These are phyloP conservation scores for Tiaroga cobitis DNA, from an alignment of 2,797 vertebrate species.

Conservation along the genomic window DNA sequence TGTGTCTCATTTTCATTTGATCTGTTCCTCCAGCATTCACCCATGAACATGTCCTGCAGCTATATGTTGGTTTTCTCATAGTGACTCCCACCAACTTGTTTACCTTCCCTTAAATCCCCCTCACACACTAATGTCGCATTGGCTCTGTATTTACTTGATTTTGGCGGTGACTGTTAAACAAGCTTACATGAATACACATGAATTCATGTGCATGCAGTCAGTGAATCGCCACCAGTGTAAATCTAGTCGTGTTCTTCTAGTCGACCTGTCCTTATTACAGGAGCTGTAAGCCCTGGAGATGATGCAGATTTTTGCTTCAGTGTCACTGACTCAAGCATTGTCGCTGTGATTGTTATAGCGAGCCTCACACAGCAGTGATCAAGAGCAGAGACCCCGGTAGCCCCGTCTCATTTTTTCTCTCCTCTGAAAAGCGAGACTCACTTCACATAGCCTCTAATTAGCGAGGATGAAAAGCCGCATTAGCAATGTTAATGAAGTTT, in stretches of 20 bases:
- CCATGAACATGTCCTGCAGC: conserved; percentile 1
- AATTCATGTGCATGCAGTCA: neutral
- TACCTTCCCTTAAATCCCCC: neutral
- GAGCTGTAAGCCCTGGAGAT: conserved; percentile 12
- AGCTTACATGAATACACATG: conserved; percentile 27
- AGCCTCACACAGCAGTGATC: conserved; percentile 28
- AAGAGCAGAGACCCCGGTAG: conserved; percentile 47
- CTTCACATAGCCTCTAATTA: conserved; percentile 66
- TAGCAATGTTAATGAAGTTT: conserved; percentile 65
- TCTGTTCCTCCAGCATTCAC: neutral
- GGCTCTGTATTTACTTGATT: conserved; percentile 6
- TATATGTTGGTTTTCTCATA: neutral
- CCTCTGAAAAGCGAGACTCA: conserved; percentile 58
- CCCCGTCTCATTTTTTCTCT: conserved; percentile 49
- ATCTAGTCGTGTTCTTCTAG: neutral
- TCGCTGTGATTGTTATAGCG: neutral
- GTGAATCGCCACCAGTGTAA: neutral
- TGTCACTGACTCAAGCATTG: neutral
- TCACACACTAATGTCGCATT: neutral
- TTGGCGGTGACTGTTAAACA: neutral
- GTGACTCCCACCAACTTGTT: neutral
- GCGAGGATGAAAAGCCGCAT: conserved; percentile 63
- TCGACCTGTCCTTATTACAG: neutral
- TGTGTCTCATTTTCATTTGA: neutral
- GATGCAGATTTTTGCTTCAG: conserved; percentile 12